Percentiles rank a stretch among this genome's conserved stretches.
Conservation (phyloP, 2,797 vertebrate genomes). For the Psittacula echo region DNA sequence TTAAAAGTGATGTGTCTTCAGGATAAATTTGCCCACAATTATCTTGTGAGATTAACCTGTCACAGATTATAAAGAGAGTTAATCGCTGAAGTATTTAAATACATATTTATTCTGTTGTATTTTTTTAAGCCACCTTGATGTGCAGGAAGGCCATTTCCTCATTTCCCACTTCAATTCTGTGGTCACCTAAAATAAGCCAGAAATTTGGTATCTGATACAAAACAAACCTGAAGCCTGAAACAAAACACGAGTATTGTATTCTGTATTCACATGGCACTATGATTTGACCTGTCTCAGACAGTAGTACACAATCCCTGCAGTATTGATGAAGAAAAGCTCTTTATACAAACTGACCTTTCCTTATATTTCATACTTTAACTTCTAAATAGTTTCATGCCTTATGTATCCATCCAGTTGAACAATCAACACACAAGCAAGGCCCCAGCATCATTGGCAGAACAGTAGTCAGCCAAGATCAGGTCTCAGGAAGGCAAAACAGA, state of each 20-base stretch:
- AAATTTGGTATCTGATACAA: background rate
- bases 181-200: background rate
- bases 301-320: background rate
- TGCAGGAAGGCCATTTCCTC: background rate
- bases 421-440: background rate
- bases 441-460: background rate
- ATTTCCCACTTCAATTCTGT: background rate
- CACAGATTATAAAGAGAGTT: background rate
- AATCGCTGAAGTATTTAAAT: background rate
- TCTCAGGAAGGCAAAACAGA: background rate
- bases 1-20: background rate
- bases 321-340: background rate
- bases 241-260: background rate
- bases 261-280: background rate
- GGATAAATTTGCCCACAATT: constrained; percentile 2
- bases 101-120: background rate
- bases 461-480: fast-evolving
- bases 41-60: background rate
- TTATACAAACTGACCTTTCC: background rate
- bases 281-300: background rate
- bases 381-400: background rate
- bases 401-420: background rate
- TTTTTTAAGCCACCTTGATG: background rate
- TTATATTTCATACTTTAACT: background rate
- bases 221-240: background rate